Conservation (phyloP, 2,113 vertebrate genomes). For the Picathartes gymnocephalus region DNA sequence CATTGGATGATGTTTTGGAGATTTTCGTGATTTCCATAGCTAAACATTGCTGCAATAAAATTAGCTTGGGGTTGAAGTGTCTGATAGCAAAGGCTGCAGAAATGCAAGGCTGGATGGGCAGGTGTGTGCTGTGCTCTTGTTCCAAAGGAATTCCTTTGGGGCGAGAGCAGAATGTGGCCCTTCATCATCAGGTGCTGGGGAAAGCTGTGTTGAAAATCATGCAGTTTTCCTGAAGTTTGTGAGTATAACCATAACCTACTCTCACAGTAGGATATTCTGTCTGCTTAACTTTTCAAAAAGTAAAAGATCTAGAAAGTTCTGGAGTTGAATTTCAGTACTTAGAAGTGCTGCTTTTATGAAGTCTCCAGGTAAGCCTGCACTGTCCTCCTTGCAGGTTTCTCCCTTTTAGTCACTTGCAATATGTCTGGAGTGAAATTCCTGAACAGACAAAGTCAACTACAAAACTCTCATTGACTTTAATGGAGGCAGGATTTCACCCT, state of each 20-base stretch:
- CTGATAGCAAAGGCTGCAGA: not conserved
- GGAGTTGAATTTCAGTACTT: not conserved
- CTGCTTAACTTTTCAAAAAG: not conserved
- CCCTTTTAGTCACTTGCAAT: not conserved
- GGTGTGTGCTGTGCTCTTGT: not conserved
- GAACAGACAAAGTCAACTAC: not conserved
- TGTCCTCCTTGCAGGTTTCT: not conserved
- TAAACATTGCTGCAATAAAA: not conserved
- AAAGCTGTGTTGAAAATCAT: not conserved
- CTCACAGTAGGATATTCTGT: not conserved
- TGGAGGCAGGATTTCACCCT: not conserved
- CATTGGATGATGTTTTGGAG: not conserved
- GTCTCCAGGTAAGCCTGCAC: not conserved
- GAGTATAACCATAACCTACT: not conserved
- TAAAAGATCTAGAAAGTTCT: not conserved
- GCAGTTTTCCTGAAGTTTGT: not conserved
- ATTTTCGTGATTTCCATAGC: accelerated
- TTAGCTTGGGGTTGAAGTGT: not conserved
- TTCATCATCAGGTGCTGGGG: not conserved
- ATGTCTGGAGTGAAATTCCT: not conserved
- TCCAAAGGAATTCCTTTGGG: not conserved
- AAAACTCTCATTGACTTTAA: not conserved
- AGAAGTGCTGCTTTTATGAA: not conserved
- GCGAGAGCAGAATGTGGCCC: not conserved
- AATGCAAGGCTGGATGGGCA: accelerated